Evolutionary conservation across 2,888 invertebrate species (phyloP).

Genomic region (Drosophila eohydei): DNA sequence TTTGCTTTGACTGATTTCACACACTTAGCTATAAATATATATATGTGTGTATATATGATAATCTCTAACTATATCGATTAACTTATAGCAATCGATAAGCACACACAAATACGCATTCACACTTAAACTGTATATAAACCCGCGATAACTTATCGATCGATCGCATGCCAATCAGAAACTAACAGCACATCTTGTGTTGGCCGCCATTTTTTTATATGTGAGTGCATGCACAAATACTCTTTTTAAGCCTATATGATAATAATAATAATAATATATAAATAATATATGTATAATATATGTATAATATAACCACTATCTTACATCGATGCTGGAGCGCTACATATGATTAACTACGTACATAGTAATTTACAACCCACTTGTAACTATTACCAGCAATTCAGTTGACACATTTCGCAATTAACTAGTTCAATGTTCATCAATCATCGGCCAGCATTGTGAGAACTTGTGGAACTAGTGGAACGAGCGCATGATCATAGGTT

Average conservation of each 20-base stretch:
- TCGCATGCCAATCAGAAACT: constrained; percentile 46
- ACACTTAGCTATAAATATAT: constrained; percentile 5
- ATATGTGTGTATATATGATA: neutral
- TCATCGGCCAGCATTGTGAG: constrained; percentile 20
- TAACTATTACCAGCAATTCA: constrained; percentile 12
- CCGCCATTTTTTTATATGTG: constrained; percentile 35
- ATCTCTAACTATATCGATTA: constrained; percentile 9
- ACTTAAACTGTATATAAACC: constrained; percentile 42
- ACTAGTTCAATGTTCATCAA: constrained; percentile 37
- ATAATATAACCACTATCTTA: too few relatives aligned
- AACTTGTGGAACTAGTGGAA: constrained; percentile 12
- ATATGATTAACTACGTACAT: constrained; percentile 4
- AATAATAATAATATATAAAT: neutral
- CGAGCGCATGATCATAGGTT: constrained; percentile 27
- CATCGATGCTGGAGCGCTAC: too few relatives aligned
- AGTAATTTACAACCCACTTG: constrained; percentile 11
- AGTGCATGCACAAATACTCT: constrained; percentile 43
- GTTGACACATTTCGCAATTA: constrained; percentile 42
- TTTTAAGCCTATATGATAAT: neutral
- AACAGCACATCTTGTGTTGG: constrained; percentile 10
- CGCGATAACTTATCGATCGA: constrained; percentile 30
- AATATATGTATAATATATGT: too few relatives aligned
- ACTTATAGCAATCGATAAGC: constrained; percentile 4
- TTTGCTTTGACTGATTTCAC: constrained; percentile 36
- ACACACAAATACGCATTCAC: constrained; percentile 11